Evolutionary conservation across 2,888 invertebrate genomes (phyloP).

Genomic region (Xestia ashworthii): DNA sequence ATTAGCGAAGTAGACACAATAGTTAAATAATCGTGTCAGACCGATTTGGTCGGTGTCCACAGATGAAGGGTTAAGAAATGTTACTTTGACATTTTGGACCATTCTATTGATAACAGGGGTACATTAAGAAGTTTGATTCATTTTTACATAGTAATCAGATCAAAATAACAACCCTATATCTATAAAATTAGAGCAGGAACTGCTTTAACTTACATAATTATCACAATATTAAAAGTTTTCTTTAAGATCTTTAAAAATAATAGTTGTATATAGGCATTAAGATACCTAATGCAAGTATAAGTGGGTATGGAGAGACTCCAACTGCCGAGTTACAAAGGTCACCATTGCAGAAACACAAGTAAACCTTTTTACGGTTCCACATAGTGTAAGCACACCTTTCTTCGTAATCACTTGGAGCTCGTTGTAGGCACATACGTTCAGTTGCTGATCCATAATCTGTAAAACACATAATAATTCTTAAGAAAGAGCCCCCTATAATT

Average conservation of each 20-base stretch:
- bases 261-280: constrained; percentile 71
- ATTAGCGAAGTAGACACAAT: no score
- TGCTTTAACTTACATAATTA: constrained; percentile 25
- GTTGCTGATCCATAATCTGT: constrained; percentile 96
- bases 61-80: not conserved
- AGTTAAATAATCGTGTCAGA: no score
- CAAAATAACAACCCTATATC: not conserved
- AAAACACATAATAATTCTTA: constrained; percentile 52
- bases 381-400: constrained; percentile 97
- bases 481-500: not conserved
- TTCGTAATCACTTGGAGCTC: constrained; percentile 96
- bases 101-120: not conserved
- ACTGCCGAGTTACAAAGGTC: constrained; percentile 94
- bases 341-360: constrained; percentile 97
- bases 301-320: constrained; percentile 65
- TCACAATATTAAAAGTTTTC: constrained; percentile 45
- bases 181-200: constrained; percentile 10
- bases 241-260: constrained; percentile 39
- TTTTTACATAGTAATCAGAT: not conserved
- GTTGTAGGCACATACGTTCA: constrained; percentile 96
- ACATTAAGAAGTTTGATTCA: not conserved
- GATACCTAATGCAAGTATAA: constrained; percentile 69
- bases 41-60: no score
- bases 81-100: not conserved
- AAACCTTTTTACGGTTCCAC: constrained; percentile 95